Conservation (phyloP, 2,797 vertebrate genomes). For the Avahi laniger region DNA sequence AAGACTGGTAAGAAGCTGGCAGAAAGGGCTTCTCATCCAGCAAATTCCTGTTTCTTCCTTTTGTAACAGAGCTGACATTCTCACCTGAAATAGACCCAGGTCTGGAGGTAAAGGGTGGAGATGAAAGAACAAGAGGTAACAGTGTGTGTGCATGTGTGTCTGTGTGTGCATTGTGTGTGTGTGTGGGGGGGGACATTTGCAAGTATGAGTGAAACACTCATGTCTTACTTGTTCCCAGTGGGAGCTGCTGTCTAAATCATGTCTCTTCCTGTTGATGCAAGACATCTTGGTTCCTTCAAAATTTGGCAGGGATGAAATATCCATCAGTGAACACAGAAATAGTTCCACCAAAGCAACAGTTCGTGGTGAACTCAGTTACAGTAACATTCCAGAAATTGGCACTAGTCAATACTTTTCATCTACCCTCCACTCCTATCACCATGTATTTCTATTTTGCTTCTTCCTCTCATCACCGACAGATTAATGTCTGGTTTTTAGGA, state of each 20-base stretch:
- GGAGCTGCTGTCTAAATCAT: background rate
- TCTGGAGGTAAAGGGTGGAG: background rate
- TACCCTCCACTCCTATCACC: background rate
- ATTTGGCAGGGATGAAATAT: background rate
- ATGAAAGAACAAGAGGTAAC: background rate
- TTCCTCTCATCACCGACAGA: background rate
- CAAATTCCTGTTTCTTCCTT: background rate
- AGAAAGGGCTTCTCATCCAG: background rate
- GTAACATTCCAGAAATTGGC: background rate
- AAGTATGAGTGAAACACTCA: fast-evolving
- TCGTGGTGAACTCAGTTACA: background rate
- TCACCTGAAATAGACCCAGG: background rate
- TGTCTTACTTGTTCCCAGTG: background rate
- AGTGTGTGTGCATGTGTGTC: fast-evolving
- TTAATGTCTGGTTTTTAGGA: background rate
- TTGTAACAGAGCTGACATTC: background rate
- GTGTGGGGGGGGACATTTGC: fast-evolving
- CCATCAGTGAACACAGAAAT: background rate
- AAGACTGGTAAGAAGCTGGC: background rate
- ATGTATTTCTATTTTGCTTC: background rate
- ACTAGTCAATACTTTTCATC: background rate
- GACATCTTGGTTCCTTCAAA: background rate
- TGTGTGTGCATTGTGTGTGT: background rate
- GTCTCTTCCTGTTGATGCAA: background rate
- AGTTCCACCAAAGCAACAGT: background rate